Conservation (phyloP, 2,888 invertebrate genomes). For the Bombylius discolor region DNA sequence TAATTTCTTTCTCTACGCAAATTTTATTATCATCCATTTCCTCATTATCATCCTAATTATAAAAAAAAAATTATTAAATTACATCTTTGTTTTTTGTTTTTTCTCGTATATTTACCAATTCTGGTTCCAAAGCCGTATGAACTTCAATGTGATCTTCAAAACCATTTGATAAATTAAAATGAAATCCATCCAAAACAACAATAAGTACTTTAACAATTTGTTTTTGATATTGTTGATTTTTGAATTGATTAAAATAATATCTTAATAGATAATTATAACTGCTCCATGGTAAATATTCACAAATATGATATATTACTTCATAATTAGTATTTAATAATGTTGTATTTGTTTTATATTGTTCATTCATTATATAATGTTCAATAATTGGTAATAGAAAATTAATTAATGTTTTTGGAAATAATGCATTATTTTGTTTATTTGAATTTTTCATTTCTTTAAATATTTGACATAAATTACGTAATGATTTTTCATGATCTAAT, state of each 20-base stretch:
- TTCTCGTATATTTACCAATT: too few relatives aligned
- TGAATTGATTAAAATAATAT: constrained; percentile 64
- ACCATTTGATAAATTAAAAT: constrained; percentile 70
- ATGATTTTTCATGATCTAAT: constrained; percentile 71
- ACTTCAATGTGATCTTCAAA: constrained; percentile 16
- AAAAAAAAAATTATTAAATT: too few relatives aligned
- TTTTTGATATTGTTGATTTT: constrained; percentile 64
- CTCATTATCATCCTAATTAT: neutral
- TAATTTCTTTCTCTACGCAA: too few relatives aligned
- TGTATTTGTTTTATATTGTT: constrained; percentile 62
- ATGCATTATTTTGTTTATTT: constrained; percentile 35
- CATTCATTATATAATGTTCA: constrained; percentile 64
- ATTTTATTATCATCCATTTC: constrained; percentile 28
- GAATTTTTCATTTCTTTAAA: constrained; percentile 41
- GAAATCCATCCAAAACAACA: constrained; percentile 77
- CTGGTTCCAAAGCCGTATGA: too few relatives aligned
- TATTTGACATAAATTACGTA: constrained; percentile 58
- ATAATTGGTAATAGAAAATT: constrained; percentile 78
- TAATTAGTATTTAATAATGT: constrained; percentile 74
- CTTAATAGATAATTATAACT: constrained; percentile 74
- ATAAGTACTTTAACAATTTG: constrained; percentile 66
- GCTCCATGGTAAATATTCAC: constrained; percentile 74
- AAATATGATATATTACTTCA: constrained; percentile 63
- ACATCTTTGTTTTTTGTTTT: too few relatives aligned
- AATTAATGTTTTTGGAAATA: constrained; percentile 58